Evolutionary conservation across 2,888 invertebrate genomes (phyloP), one percentile per base, ranked within the genome.

Genomic region (Agrotis ipsilon): DNA sequence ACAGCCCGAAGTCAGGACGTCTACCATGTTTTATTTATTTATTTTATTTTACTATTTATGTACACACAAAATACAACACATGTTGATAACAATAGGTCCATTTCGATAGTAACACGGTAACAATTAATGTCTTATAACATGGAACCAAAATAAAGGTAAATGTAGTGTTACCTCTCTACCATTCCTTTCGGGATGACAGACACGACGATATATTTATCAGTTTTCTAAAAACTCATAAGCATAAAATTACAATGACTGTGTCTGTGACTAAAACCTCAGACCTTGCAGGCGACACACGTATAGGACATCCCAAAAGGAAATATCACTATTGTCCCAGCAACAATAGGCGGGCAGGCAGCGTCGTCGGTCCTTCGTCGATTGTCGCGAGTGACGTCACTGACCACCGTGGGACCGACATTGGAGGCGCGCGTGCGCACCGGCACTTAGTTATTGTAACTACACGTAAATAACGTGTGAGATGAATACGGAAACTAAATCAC

Each of bases 381-480:
- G 88, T 86, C 84, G 80, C 83, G 58, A 21, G 51, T 87, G 90
- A 89, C 91, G 90, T 91, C 92, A 90, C 81, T 85, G 88, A 88
- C 90, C 88, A 90, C 86, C 93, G 94, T 95, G 95, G 90, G 95
- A 95, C 87, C 87, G 94, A 90, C 94, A 94, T 94, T 94, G 94
- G 84, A 88, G 87, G 83, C 86, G 82, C 80, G 76, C 72, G 68
- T 75, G 75, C 75, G 78, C 73, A 65, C 67, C 59, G 45, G 27
- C 73, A 61, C 84, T 78, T 83, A 78, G 85, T 83, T 80, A 75
- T 78, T 72, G 51, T 80, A 79, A 79, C 65, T 74, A 75, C 76
- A 79, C 59, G 21, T 64, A 75, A 75, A 77, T 79, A 74, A 76
- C 18, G 63, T 69, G 67, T 72, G 82, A 63, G 63, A 49, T 67